Percentiles rank a stretch among this genome's conserved stretches.
These are phyloP conservation scores for Stegastes partitus DNA, from an alignment of 2,113 vertebrate species.

Conservation along the genomic window DNA sequence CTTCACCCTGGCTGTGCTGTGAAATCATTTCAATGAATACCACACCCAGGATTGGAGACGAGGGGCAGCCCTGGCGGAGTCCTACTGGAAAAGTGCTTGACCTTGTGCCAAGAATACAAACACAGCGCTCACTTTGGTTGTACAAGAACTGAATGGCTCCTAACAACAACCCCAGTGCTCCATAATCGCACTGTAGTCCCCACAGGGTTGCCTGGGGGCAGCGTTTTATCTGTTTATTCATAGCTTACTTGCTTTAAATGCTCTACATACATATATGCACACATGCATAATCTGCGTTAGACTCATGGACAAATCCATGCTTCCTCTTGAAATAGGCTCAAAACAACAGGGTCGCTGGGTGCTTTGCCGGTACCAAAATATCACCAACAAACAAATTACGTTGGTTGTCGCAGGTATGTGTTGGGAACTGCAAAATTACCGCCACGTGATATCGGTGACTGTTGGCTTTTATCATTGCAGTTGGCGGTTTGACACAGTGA, in stretches of 20 bases:
- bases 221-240: neutral
- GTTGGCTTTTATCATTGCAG: slow-evolving; percentile 35
- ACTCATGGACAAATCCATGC: neutral
- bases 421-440: neutral
- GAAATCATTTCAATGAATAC: no score
- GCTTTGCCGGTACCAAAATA: neutral
- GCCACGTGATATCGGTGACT: slow-evolving; percentile 3
- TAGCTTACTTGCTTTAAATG: neutral
- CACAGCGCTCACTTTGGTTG: no score
- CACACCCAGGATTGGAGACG: no score
- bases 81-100: no score
- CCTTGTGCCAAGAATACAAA: no score
- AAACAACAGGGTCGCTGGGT: neutral
- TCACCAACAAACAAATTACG: neutral
- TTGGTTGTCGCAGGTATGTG: neutral
- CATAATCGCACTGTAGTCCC: no score
- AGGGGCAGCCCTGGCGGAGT: no score
- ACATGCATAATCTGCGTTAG: neutral
- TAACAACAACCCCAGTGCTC: no score
- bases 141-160: no score
- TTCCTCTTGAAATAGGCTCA: neutral
- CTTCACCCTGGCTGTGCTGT: no score
- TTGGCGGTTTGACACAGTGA: slow-evolving; percentile 34
- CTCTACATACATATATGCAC: neutral
- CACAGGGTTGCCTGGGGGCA: no score